A percentile compares a stretch with the other conserved stretches of the same genome.
Evolutionary conservation across 2,113 vertebrate genomes (phyloP).

Genomic region (Otolemur garnettii): DNA sequence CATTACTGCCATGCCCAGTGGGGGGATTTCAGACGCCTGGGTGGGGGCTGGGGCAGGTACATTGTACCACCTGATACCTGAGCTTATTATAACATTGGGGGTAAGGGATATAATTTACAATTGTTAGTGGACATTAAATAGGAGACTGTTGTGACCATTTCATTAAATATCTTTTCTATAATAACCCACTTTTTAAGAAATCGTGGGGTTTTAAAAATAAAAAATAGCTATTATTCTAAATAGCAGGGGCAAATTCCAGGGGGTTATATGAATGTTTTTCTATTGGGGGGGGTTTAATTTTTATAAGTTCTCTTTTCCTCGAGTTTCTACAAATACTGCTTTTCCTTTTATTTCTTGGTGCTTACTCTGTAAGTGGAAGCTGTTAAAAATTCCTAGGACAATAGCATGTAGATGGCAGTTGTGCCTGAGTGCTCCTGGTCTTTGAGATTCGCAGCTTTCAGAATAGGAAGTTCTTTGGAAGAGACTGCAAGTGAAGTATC

Average conservation of each 20-base stretch:
- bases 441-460: background rate
- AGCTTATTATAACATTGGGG: background rate
- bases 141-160: background rate
- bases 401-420: background rate
- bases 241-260: background rate
- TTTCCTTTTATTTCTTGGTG: background rate
- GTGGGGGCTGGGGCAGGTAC: too few relatives aligned
- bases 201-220: background rate
- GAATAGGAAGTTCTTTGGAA: background rate
- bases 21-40: accelerated
- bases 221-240: background rate
- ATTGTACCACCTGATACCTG: background rate
- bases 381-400: background rate
- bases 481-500: background rate
- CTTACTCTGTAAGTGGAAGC: background rate
- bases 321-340: background rate
- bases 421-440: background rate
- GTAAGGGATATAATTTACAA: background rate
- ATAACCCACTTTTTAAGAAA: background rate
- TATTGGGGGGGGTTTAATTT: background rate
- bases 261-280: background rate
- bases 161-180: background rate
- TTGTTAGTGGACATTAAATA: background rate
- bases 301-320: background rate
- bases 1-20: background rate